phyloP scores from a whole-genome alignment of 2,888 invertebrate genomes.

The Chydorus sphaericus region DNA sequence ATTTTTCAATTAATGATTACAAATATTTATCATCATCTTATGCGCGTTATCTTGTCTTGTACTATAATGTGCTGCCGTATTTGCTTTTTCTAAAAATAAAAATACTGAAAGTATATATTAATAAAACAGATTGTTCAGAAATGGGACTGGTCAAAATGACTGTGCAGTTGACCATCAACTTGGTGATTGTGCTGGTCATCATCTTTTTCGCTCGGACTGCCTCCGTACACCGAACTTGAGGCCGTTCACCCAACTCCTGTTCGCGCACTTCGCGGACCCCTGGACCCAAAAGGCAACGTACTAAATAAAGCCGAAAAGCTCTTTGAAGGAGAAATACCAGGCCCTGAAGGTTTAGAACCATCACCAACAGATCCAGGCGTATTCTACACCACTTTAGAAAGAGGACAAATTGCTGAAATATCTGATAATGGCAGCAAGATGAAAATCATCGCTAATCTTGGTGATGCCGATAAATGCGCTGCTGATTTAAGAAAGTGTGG shows the following conservation, averaged over 20 bases:
- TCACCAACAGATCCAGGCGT: constrained; percentile 38
- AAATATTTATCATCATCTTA: no score
- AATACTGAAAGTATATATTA: no score
- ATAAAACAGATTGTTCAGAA: no score
- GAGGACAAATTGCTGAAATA: constrained; percentile 64
- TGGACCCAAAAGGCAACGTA: constrained; percentile 42
- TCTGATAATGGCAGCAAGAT: constrained; percentile 43
- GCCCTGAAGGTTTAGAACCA: constrained; percentile 66
- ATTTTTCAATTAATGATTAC: no score
- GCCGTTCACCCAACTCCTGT: constrained; percentile 44
- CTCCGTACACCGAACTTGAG: constrained; percentile 52
- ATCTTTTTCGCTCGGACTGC: constrained; percentile 54
- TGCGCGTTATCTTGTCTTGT: no score
- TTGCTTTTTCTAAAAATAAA: no score
- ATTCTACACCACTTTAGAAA: constrained; percentile 61
- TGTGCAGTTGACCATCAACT: constrained; percentile 17
- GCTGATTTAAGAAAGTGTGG: constrained; percentile 74
- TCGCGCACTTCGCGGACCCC: constrained; percentile 40
- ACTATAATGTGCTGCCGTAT: no score
- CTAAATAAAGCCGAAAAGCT: constrained; percentile 50
- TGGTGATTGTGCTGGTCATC: constrained; percentile 24
- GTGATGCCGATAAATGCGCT: constrained; percentile 53
- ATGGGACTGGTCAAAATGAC: constrained; percentile 8
- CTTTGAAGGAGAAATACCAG: constrained; percentile 50
- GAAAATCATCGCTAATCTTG: constrained; percentile 60